Conservation (phyloP, 2,888 invertebrate species). For the Napeogenes sylphis region DNA sequence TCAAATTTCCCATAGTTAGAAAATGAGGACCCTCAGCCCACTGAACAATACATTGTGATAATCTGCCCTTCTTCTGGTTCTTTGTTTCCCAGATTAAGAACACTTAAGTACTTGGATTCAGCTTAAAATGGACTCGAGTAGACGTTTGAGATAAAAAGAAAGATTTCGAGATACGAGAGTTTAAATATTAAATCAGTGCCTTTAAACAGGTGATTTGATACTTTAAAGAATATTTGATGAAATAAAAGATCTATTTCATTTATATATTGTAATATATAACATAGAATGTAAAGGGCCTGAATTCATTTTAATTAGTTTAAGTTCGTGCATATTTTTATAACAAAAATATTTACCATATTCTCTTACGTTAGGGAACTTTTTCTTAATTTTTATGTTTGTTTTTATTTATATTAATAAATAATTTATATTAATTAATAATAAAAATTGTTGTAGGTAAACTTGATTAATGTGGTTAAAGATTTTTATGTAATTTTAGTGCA, state of each 20-base stretch:
- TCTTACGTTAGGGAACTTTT: no score
- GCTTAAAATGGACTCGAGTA: constrained; percentile 21
- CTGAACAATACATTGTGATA: constrained; percentile 24
- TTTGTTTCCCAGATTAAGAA: constrained; percentile 30
- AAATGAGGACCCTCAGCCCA: constrained; percentile 8
- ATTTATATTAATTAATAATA: no score
- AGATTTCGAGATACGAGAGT: constrained; percentile 28
- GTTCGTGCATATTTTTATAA: no score
- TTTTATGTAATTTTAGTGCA: no score
- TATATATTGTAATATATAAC: not conserved
- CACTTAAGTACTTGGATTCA: constrained; percentile 23
- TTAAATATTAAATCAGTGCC: constrained; percentile 15
- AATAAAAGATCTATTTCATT: not conserved
- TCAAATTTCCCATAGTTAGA: constrained; percentile 9
- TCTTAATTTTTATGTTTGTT: no score
- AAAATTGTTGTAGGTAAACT: no score
- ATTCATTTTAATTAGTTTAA: no score
- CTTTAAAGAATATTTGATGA: not conserved
- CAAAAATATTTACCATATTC: no score
- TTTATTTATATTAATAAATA: no score
- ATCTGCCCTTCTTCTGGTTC: constrained; percentile 16
- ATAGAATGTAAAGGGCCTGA: no score
- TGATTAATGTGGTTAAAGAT: no score
- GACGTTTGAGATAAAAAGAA: constrained; percentile 29
- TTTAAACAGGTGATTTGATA: not conserved